Conservation (phyloP, 2,888 invertebrate species). For the Hedychridium roseum region DNA sequence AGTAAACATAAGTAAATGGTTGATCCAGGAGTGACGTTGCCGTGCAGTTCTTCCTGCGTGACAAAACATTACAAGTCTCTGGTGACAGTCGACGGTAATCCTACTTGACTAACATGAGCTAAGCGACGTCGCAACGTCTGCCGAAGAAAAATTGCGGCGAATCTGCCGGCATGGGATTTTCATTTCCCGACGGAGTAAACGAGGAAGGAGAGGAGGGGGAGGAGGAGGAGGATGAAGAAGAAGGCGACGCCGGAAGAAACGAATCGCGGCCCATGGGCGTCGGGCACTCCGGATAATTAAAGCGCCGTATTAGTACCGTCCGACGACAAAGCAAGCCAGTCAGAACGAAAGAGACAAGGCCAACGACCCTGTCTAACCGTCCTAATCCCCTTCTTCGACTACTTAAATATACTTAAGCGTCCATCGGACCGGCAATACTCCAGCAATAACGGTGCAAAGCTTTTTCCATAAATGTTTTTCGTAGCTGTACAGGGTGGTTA, state of each 20-base stretch:
- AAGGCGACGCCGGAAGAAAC: slow-evolving; percentile 24
- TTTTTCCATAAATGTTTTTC: too few relatives aligned
- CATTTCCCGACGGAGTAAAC: slow-evolving; percentile 8
- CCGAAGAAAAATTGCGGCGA: slow-evolving; percentile 38
- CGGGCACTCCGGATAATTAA: slow-evolving; percentile 46
- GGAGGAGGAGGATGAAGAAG: slow-evolving; percentile 9
- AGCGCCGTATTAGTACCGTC: slow-evolving; percentile 32
- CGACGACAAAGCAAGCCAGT: background rate
- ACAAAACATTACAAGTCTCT: slow-evolving; percentile 58
- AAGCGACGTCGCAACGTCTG: slow-evolving; percentile 43
- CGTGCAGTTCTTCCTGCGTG: slow-evolving; percentile 53
- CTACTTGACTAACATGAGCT: slow-evolving; percentile 56
- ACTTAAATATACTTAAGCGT: too few relatives aligned
- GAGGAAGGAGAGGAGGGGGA: background rate
- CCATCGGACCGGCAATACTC: too few relatives aligned
- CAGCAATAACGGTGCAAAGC: too few relatives aligned
- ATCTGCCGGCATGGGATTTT: slow-evolving; percentile 20
- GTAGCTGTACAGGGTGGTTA: too few relatives aligned
- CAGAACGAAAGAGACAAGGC: background rate
- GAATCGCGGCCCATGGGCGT: slow-evolving; percentile 6
- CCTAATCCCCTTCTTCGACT: slow-evolving; percentile 33
- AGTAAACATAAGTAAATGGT: too few relatives aligned
- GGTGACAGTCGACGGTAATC: slow-evolving; percentile 52
- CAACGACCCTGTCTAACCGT: too few relatives aligned
- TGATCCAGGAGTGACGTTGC: too few relatives aligned